Evolutionary conservation across 2,797 vertebrate genomes (phyloP), one percentile per base, ranked within the genome.

Genomic region (Argentina silus): DNA sequence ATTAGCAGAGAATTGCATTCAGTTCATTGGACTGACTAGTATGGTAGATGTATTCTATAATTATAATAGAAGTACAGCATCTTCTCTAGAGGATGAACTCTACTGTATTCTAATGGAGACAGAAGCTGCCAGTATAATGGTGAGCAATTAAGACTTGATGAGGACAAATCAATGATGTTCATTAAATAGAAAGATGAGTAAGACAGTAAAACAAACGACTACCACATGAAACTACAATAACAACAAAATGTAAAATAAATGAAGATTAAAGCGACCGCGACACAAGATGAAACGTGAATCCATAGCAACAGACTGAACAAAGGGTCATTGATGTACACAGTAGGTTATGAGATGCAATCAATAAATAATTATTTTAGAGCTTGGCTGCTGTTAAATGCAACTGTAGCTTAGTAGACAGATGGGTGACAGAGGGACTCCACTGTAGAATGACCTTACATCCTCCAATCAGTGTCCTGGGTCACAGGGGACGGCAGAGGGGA

Each of bases 101-200:
- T 36, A 36, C 27, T 36, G 27, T 36, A 36, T 36, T 36, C 27
- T 36, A 4, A 1, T 12, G 17, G 42, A 45, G 36, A 62, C 36
- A 7, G 59, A 79, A 57, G 27, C 76, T 66, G 70, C 57, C 69
- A 19, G 59, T 82, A 85, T 83, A 78, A 75, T 78, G 74, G 81
- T 81, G 86, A 90, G 78, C 75, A 85, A 87, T 87, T 79, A 81
- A 77, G 72, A 87, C 84, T 83, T 87, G 83, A 91, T 87, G 82
- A 86, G 73, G 72, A 75, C 69, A 78, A 86, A 89, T 91, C 86
- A 86, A 89, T 89, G 82, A 63, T 63, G 61, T 85, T 87, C 81
- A 85, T 90, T 87, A 86, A 86, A 87, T 42, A 83, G 73, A 84
- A 88, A 88, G 86, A 76, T 83, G 74, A 6, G 69, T 50, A 70